Percentiles rank a stretch among this genome's conserved stretches.
These are phyloP conservation scores for Drosophila sturtevanti DNA, from an alignment of 1,140 invertebrate genomes.

Conservation along the genomic window DNA sequence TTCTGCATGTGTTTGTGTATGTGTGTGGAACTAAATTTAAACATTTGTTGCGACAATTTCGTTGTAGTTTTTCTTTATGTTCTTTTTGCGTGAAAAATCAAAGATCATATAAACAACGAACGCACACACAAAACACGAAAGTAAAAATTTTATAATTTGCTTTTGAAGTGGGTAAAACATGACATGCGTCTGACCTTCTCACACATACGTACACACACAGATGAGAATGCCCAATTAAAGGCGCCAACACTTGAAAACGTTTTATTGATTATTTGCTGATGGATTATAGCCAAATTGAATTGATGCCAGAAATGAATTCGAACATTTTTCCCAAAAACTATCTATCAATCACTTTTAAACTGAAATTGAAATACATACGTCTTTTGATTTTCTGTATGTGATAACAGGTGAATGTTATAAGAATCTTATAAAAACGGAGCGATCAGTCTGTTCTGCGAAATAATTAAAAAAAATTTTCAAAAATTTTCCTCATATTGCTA, in stretches of 20 bases:
- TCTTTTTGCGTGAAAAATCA: slow-evolving; percentile 14
- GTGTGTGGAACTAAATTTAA: slow-evolving; percentile 24
- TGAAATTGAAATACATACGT: neutral
- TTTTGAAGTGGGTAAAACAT: slow-evolving; percentile 39
- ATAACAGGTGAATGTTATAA: neutral
- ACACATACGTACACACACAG: slow-evolving; percentile 39
- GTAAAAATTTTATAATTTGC: slow-evolving; percentile 19
- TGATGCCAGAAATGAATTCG: neutral
- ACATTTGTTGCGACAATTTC: slow-evolving; percentile 3
- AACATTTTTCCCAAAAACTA: neutral
- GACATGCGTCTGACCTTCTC: slow-evolving; percentile 3
- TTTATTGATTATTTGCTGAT: slow-evolving; percentile 3
- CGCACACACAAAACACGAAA: neutral
- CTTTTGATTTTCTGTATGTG: neutral
- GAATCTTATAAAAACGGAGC: too few species aligned
- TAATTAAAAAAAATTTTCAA: too few species aligned
- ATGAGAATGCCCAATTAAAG: neutral
- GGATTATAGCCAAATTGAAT: slow-evolving; percentile 1
- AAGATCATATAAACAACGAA: slow-evolving; percentile 47
- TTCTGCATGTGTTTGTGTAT: neutral
- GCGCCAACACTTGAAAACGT: slow-evolving; percentile 6
- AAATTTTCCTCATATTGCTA: too few species aligned
- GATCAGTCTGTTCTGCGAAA: too few species aligned
- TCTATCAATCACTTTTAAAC: neutral
- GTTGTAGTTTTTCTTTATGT: slow-evolving; percentile 10